A percentile compares a stretch with the other conserved stretches of the same genome.
phyloP scores from a whole-genome alignment of 2,888 invertebrate genomes.

The Tipula unca region DNA sequence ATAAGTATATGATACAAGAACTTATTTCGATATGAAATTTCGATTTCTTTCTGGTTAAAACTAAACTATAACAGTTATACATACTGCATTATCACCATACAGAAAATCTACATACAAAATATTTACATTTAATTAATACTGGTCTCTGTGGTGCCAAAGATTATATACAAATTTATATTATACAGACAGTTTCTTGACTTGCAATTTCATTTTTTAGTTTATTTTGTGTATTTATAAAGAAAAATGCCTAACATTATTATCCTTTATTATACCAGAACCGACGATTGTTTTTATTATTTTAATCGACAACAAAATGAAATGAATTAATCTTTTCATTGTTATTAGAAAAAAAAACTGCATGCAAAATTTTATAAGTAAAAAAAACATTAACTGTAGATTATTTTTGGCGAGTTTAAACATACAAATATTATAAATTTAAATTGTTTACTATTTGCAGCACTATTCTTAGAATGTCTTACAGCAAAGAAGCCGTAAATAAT shows the following conservation, averaged over 20 bases:
- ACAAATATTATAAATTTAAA: background rate
- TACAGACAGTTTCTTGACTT: background rate
- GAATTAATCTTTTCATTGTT: background rate
- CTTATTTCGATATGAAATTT: background rate
- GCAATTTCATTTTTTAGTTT: background rate
- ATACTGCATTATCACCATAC: background rate
- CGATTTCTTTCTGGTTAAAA: background rate
- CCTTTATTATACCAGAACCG: background rate
- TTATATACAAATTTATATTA: background rate
- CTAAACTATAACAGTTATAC: background rate
- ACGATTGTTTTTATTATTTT: background rate
- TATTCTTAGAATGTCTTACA: too few species aligned
- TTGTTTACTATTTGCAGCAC: background rate
- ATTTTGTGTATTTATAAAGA: background rate
- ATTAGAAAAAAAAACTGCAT: background rate
- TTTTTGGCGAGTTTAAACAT: background rate
- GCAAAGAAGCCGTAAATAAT: too few species aligned
- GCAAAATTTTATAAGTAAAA: background rate
- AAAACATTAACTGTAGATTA: background rate
- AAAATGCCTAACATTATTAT: background rate
- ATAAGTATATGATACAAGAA: background rate
- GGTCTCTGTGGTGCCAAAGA: background rate
- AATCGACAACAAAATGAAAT: background rate
- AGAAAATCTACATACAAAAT: background rate
- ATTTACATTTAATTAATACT: background rate